A percentile compares a stretch with the other conserved stretches of the same genome.
These are phyloP conservation scores for Scaptomyza parva DNA, from an alignment of 2,888 invertebrate genomes.

Conservation along the genomic window DNA sequence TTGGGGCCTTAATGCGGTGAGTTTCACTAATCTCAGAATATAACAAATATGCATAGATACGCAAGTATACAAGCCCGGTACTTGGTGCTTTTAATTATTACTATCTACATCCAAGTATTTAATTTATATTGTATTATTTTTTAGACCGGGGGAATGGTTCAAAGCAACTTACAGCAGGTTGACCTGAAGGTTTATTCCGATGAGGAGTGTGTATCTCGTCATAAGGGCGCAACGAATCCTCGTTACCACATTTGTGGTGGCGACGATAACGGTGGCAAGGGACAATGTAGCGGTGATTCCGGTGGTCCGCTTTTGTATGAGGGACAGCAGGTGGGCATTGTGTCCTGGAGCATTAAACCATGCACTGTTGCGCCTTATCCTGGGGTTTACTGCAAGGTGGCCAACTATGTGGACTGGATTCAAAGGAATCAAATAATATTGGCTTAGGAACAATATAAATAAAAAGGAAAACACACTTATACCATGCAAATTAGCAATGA, in stretches of 20 bases:
- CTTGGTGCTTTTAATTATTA: not conserved
- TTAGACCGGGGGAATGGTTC: conserved; percentile 82
- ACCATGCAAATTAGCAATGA: not conserved
- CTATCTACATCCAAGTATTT: not conserved
- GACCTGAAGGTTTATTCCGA: conserved; percentile 83
- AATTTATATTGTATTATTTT: not conserved
- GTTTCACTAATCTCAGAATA: conserved; percentile 1
- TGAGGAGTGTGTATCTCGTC: conserved; percentile 78
- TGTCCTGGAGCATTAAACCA: conserved; percentile 85
- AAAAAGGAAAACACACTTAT: no score
- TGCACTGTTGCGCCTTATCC: conserved; percentile 84
- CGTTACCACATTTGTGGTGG: conserved; percentile 84
- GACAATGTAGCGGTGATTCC: conserved; percentile 83
- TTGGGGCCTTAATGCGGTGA: conserved; percentile 82
- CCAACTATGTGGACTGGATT: conserved; percentile 82
- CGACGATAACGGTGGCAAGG: conserved; percentile 77
- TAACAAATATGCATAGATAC: not conserved
- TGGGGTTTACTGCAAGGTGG: conserved; percentile 84
- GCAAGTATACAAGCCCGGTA: not conserved
- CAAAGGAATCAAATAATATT: conserved; percentile 57
- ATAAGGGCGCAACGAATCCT: conserved; percentile 67
- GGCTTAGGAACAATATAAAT: conserved; percentile 34
- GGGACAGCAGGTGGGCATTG: conserved; percentile 83
- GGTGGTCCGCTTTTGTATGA: conserved; percentile 81
- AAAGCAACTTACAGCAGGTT: conserved; percentile 82